These are phyloP conservation scores for Setipinna tenuifilis DNA, from an alignment of 2,797 vertebrate genomes.

Conservation along the genomic window DNA sequence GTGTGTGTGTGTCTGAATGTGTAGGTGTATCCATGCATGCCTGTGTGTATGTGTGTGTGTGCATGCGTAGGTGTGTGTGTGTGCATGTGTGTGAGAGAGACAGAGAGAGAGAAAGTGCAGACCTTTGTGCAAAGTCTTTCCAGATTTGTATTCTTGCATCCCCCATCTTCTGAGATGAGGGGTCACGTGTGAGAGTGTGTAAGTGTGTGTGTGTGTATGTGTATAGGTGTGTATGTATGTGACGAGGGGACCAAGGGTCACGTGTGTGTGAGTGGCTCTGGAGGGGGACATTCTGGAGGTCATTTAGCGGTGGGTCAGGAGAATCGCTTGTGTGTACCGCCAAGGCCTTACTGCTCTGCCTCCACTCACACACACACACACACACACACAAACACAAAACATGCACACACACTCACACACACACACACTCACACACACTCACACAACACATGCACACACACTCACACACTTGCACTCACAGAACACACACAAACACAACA, in stretches of 20 bases:
- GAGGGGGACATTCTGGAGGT: neutral
- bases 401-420: conserved; percentile 9
- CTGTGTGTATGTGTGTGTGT: neutral
- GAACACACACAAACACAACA: too few relatives aligned
- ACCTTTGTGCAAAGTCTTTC: too few relatives aligned
- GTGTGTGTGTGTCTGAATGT: neutral
- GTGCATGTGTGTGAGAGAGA: too few relatives aligned
- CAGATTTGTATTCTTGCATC: too few relatives aligned
- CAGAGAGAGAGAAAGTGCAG: too few relatives aligned
- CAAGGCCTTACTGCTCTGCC: neutral
- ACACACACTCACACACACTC: neutral
- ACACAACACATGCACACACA: too few relatives aligned
- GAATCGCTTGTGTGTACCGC: neutral
- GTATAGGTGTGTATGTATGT: neutral
- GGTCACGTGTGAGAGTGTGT: too few relatives aligned
- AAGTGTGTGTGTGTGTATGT: too few relatives aligned
- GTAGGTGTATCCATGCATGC: neutral
- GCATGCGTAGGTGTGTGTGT: too few relatives aligned
- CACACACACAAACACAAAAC: neutral
- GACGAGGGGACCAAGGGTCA: neutral
- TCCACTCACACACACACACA: too few relatives aligned
- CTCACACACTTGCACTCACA: too few relatives aligned
- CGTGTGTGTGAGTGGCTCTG: neutral
- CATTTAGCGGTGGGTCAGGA: neutral
- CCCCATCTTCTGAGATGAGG: too few relatives aligned